Base-by-base conservation (phyloP, 2,888 invertebrate genomes). In the Lacanobia oleracea region DNA sequence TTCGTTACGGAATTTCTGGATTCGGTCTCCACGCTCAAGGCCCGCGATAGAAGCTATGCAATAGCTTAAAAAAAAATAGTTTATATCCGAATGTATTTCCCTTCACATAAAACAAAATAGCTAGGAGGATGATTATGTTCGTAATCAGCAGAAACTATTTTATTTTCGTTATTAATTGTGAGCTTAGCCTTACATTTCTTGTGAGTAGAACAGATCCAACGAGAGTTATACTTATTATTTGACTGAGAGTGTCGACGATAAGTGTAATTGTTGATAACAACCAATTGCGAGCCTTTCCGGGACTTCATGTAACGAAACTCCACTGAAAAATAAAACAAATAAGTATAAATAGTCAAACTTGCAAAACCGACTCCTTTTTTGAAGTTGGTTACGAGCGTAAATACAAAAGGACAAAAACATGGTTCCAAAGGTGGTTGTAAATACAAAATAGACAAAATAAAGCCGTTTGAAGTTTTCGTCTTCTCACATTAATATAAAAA, bases 151-250 rank as follows among this genome's bases (percentile, higher is more conserved):
- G 12, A 27, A 45, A 45, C 2, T 14, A 68, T 68, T 54, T 23
- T 43, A 54, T 71, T 68, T 23, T 33, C 33, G 12, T 33, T 40
- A 51, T n/a, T 16, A n/a, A 43, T 23, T 3, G 33, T 6, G 16
- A 67, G 40, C 8, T 16, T n/a, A n/a, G 68, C 72, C 14, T 21
- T 53, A 7, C 68, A 68, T 21, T 33, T 53, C 18, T 72, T 43
- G 27, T 68, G 68, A 18, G 53, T 67, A 69, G 70, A 67, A 69
- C 67, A 67, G 50, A 9, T 67, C 67, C 67, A 68, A 5, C 68
- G 68, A 33, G 53, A 53, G 14, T 21, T 45, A 1, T 68, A 33
- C n/a, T 1, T 23, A 2, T 1, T 54, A 14, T 43, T 70, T 33
- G 21, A 1, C 7, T 18, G 43, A 18, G 21, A 27, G 16, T 53